These are phyloP conservation scores for Takifugu bimaculatus DNA, from an alignment of 2,113 vertebrate species.

Conservation along the genomic window DNA sequence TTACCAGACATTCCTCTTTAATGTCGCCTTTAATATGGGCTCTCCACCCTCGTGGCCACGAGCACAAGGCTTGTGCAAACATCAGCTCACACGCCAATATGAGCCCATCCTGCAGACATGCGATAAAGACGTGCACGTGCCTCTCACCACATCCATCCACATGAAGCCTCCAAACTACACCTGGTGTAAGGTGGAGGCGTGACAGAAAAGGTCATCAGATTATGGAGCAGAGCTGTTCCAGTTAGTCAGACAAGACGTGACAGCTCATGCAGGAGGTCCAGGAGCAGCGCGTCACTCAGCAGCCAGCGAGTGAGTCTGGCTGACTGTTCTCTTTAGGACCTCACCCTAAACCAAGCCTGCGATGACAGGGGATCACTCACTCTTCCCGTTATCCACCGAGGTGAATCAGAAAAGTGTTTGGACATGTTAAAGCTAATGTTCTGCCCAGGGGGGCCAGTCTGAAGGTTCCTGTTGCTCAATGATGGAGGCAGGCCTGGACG, in stretches of 20 bases:
- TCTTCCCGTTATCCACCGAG: slow-evolving; percentile 1
- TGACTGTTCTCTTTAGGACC: slow-evolving; percentile 4
- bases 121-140: slow-evolving; percentile 18
- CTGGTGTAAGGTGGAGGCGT: not conserved
- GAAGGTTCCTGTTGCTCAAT: slow-evolving; percentile 2
- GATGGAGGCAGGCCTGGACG: not conserved
- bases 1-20: slow-evolving; percentile 44
- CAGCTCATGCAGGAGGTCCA: slow-evolving; percentile 26
- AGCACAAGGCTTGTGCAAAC: slow-evolving; percentile 9
- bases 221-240: not conserved
- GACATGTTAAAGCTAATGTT: slow-evolving; percentile 9
- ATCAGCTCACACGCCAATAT: not conserved
- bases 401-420: slow-evolving; percentile 18
- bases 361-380: too few relatives aligned
- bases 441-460: slow-evolving; percentile 9
- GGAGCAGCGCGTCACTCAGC: slow-evolving; percentile 7
- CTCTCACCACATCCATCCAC: slow-evolving; percentile 3
- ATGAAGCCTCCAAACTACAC: not conserved
- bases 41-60: too few relatives aligned
- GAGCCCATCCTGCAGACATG: slow-evolving; percentile 10
- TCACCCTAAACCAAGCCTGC: too few relatives aligned
- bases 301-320: slow-evolving; percentile 1
- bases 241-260: slow-evolving; percentile 31
- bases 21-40: slow-evolving; percentile 14
- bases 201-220: not conserved